phyloP scores from a whole-genome alignment of 2,113 vertebrate genomes.

The Corynorhinus townsendii region DNA sequence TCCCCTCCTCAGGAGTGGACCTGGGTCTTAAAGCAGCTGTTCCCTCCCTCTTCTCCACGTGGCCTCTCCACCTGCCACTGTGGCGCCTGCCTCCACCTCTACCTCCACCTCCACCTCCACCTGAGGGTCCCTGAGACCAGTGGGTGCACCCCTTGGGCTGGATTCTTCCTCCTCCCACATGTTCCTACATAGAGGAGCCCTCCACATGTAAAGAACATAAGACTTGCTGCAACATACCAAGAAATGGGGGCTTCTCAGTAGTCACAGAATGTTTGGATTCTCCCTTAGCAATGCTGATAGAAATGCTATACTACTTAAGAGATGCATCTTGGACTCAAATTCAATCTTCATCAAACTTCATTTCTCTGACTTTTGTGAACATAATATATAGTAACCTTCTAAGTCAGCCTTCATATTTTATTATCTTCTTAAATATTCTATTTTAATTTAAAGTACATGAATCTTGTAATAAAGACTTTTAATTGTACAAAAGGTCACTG shows the following conservation, averaged over 20 bases:
- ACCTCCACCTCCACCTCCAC: neutral
- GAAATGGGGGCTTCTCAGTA: neutral
- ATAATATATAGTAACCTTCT: neutral
- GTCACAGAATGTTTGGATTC: neutral
- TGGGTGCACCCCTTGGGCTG: neutral
- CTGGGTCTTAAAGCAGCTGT: neutral
- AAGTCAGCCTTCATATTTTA: neutral
- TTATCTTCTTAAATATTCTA: neutral
- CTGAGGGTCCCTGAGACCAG: neutral
- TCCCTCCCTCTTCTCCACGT: neutral
- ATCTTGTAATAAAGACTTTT: neutral
- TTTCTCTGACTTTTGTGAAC: neutral
- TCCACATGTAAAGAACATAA: neutral
- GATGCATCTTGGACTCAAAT: neutral
- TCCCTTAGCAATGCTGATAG: too few relatives aligned
- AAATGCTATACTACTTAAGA: neutral
- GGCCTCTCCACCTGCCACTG: neutral
- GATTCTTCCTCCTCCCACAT: neutral
- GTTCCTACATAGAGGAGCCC: neutral
- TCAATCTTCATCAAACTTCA: neutral
- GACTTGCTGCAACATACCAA: neutral
- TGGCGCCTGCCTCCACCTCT: neutral
- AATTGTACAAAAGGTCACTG: neutral
- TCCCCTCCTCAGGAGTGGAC: neutral
- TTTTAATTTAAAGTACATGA: neutral